phyloP scores from a whole-genome alignment of 2,113 vertebrate genomes.

The Caranx melampygus region DNA sequence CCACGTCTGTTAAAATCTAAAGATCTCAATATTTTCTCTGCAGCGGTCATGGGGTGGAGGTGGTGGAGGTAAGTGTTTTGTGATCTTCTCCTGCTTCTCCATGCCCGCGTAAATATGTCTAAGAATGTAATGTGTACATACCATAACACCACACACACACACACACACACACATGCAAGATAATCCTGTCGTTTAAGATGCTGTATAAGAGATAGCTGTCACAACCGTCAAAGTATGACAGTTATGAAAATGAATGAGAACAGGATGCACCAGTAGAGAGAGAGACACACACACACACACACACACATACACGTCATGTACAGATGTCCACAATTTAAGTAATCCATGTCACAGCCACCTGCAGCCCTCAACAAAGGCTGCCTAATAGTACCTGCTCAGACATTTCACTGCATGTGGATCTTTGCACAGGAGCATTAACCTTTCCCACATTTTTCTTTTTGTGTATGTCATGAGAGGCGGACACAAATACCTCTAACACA shows the following conservation, averaged over 20 bases:
- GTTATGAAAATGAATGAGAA: too few species aligned
- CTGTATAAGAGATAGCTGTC: background rate
- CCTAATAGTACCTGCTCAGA: background rate
- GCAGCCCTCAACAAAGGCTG: conserved; percentile 30
- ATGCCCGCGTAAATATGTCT: background rate
- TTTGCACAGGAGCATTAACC: background rate
- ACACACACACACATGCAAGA: background rate
- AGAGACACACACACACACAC: background rate
- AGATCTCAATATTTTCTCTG: conserved; percentile 1
- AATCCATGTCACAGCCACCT: conserved; percentile 74
- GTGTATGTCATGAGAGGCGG: background rate
- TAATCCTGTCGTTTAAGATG: background rate
- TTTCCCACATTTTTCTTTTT: background rate
- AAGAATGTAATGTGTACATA: background rate
- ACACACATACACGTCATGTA: conserved; percentile 38
- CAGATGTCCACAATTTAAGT: conserved; percentile 56
- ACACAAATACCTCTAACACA: background rate
- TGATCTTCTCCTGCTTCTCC: background rate
- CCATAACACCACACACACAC: background rate
- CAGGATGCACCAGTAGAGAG: background rate
- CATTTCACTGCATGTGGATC: conserved; percentile 16
- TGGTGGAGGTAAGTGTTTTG: conserved; percentile 78
- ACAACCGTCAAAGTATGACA: background rate
- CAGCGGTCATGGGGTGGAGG: conserved; percentile 80
- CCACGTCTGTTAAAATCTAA: background rate